These are phyloP conservation scores for Drosophila bifasciata DNA, from an alignment of 1,140 invertebrate genomes.

Conservation along the genomic window DNA sequence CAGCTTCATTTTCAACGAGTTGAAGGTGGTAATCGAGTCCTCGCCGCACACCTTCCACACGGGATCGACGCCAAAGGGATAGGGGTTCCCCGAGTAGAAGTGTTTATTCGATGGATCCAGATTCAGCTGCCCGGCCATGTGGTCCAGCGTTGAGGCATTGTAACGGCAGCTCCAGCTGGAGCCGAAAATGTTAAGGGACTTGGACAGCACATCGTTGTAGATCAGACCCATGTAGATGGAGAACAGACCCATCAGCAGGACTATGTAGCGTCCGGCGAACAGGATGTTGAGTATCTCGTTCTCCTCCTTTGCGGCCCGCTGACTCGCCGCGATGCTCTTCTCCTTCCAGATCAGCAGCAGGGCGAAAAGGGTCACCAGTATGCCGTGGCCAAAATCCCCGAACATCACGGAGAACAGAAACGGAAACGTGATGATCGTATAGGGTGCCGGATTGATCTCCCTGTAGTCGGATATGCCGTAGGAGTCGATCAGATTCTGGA, in stretches of 20 bases:
- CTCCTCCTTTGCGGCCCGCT: constrained; percentile 91
- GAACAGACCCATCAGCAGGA: constrained; percentile 98
- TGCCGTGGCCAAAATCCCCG: constrained; percentile 89
- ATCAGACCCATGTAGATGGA: constrained; percentile 98
- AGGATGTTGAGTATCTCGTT: constrained; percentile 97
- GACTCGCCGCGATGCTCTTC: constrained; percentile 87
- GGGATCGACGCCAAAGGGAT: constrained; percentile 87
- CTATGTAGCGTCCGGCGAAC: constrained; percentile 98
- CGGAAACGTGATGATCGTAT: constrained; percentile 91
- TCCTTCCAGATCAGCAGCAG: constrained; percentile 88
- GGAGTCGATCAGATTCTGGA: constrained; percentile 93
- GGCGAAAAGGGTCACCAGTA: constrained; percentile 87
- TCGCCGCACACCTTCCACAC: constrained; percentile 94
- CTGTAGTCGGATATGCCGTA: constrained; percentile 91
- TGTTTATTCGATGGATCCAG: constrained; percentile 91
- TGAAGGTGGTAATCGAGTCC: constrained; percentile 98
- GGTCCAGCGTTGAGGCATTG: constrained; percentile 84
- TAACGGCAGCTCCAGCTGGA: constrained; percentile 93
- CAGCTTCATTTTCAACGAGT: constrained; percentile 99
- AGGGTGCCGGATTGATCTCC: constrained; percentile 91
- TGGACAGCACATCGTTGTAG: constrained; percentile 98
- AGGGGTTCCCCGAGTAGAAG: constrained; percentile 84
- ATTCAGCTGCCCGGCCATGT: constrained; percentile 84
- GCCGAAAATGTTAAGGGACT: constrained; percentile 96
- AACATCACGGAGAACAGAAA: constrained; percentile 92